A percentile compares a stretch with the other conserved stretches of the same genome.
Evolutionary conservation across 2,113 vertebrate genomes (phyloP).

Genomic region (Promerops cafer): DNA sequence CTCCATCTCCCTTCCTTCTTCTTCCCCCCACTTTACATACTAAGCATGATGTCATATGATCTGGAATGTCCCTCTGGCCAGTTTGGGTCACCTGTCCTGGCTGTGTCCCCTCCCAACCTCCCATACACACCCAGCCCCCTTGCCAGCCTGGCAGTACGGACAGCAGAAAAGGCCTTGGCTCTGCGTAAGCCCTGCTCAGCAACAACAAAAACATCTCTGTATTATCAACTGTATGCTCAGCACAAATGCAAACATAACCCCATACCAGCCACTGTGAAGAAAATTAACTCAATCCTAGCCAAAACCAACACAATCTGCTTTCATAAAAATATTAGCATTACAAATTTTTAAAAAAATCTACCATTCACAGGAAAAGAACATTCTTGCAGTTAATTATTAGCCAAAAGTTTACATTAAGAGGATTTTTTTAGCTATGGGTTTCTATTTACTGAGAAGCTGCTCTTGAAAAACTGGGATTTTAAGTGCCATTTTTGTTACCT

Average conservation of each 20-base stretch:
- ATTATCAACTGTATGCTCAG: background rate
- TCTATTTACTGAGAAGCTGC: constrained; percentile 35
- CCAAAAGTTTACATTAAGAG: constrained; percentile 16
- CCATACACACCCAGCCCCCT: too few species aligned
- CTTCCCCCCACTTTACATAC: background rate
- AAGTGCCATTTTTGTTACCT: constrained; percentile 76
- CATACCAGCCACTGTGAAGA: background rate
- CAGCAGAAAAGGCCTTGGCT: background rate
- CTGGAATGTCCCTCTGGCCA: background rate
- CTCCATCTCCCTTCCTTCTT: background rate
- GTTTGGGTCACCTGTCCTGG: background rate
- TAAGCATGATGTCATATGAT: background rate
- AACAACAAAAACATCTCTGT: background rate
- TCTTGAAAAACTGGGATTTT: constrained; percentile 30
- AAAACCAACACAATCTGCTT: background rate
- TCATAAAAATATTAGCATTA: background rate
- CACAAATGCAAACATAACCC: background rate
- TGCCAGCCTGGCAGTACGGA: accelerated
- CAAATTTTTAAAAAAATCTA: background rate
- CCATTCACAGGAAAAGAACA: background rate
- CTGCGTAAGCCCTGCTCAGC: background rate
- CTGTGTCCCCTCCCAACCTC: background rate
- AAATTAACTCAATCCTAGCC: background rate
- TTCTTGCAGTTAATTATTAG: constrained; percentile 36
- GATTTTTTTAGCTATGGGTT: constrained; percentile 12